Conservation (phyloP, 2,888 invertebrate species). For the Trissoscelio sp. region DNA sequence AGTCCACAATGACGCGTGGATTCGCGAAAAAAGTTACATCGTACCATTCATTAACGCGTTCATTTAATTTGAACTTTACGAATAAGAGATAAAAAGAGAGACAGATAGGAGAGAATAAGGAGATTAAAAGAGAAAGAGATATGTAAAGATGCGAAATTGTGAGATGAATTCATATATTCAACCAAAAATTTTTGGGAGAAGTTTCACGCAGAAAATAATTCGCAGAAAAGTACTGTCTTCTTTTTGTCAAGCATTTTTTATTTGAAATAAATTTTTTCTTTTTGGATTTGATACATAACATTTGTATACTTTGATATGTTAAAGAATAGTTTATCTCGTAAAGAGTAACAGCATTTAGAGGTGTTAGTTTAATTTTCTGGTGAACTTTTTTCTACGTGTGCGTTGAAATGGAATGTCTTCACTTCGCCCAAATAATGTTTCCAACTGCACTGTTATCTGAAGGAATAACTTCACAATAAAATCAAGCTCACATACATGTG, state of each 20-base stretch:
- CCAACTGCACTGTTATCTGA: constrained; percentile 22
- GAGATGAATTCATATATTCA: background rate
- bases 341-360: no score
- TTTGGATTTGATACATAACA: no score
- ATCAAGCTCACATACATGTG: constrained; percentile 48
- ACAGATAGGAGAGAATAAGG: background rate
- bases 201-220: constrained; percentile 9
- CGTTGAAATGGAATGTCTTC: constrained; percentile 21
- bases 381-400: constrained; percentile 35
- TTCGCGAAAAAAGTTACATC: constrained; percentile 10
- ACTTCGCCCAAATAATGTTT: constrained; percentile 21
- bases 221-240: background rate
- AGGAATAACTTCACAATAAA: constrained; percentile 45
- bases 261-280: background rate
- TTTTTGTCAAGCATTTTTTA: background rate
- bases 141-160: background rate
- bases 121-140: background rate
- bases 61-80: constrained; percentile 2
- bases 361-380: no score
- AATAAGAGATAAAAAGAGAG: background rate
- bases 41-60: constrained; percentile 7
- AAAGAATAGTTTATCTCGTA: no score
- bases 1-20: constrained; percentile 1
- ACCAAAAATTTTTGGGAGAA: background rate
- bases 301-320: no score